phyloP scores from a whole-genome alignment of 2,888 invertebrate genomes.

The Drosophila nr. perissopoda region DNA sequence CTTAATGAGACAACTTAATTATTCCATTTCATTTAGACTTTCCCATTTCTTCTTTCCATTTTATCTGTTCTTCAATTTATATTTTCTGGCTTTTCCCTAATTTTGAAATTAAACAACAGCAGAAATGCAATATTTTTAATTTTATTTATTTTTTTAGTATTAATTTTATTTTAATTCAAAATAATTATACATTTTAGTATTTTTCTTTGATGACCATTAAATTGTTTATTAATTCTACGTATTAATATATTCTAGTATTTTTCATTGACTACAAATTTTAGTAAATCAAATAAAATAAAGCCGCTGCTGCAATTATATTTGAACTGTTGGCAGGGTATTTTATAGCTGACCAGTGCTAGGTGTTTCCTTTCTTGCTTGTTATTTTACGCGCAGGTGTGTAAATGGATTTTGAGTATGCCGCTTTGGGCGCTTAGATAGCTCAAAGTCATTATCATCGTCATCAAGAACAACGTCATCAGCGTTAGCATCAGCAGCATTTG shows the following conservation, averaged over 20 bases:
- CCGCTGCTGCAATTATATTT: neutral
- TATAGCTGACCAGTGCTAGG: neutral
- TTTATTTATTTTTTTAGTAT: too few relatives aligned
- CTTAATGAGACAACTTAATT: neutral
- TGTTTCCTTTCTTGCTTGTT: neutral
- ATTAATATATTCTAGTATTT: neutral
- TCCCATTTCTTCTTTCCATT: neutral
- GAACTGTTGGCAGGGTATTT: constrained; percentile 21
- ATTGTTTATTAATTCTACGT: too few relatives aligned
- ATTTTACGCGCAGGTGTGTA: constrained; percentile 63
- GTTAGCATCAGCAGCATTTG: constrained; percentile 33
- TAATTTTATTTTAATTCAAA: neutral
- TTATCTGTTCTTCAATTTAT: neutral
- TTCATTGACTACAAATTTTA: accelerated
- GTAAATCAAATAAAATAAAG: neutral
- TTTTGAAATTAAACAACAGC: neutral
- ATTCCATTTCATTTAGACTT: neutral
- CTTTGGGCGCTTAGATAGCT: constrained; percentile 58
- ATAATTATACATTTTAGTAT: too few relatives aligned
- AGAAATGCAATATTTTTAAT: neutral
- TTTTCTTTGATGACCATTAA: too few relatives aligned
- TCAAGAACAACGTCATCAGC: constrained; percentile 29
- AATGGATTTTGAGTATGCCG: constrained; percentile 70
- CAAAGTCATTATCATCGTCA: constrained; percentile 56
- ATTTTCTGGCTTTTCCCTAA: neutral